Base-by-base conservation (phyloP, 2,113 vertebrate species). In the Siniperca knerii region DNA sequence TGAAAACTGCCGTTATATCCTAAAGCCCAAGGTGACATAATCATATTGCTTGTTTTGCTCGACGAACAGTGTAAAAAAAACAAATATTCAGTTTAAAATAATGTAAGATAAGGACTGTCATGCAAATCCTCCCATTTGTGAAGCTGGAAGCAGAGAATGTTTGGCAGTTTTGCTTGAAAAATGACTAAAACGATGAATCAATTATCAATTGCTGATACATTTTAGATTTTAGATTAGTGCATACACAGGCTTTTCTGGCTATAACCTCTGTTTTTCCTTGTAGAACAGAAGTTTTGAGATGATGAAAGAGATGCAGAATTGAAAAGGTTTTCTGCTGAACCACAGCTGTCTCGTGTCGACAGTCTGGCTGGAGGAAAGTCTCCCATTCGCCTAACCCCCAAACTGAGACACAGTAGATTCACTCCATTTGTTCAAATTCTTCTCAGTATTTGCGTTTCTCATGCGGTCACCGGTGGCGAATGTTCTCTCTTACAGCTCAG, bases 381-480 rank as follows among this genome's bases (percentile, higher is more conserved):
- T 69, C 52, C 18, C 16, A 12, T 46, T 73, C 58, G 81, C 60
- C 35, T 54, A 71, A 44, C 12, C 82, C 70, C 54, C 52, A 10
- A 21, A 76, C 71, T 20, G 42, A 79, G 25, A 37, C 65, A 6
- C 35, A 37, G 40, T 52, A 33, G 80, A 80, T 64, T 78, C 57
- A 11, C 74, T 78, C 74, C 67, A n/a, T 84, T 84, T 77, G 84
- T 69, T 75, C 66, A 81, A 46, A 84, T 76, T 79, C 67, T 79
- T 70, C 67, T 75, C 64, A 52, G 37, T 82, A 66, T 89, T 84
- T 84, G 75, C 35, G 40, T 83, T 89, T 87, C 87, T 78, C 79
- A 54, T 71, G 37, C 13, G 65, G 33, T 75, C 75, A 42, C 73
- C 75, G 40, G 62, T 75, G 52, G 60, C 69, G 46, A 58, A 68